Conservation (phyloP, 2,888 invertebrate genomes). For the Polylopha cassiicola region DNA sequence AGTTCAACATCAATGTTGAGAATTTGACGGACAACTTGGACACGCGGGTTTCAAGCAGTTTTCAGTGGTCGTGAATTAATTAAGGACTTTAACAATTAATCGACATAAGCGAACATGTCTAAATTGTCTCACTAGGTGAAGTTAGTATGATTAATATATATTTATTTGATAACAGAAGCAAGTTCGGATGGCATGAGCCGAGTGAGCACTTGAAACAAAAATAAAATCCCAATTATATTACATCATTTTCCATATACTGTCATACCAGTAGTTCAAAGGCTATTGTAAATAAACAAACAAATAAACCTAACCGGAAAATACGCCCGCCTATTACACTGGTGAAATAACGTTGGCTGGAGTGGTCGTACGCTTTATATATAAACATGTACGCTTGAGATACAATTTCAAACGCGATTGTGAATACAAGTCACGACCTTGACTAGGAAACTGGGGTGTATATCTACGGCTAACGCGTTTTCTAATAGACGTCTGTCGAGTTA, state of each 20-base stretch:
- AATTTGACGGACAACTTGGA: constrained; percentile 23
- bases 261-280: too few species aligned
- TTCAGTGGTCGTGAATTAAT: background rate
- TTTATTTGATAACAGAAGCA: too few species aligned
- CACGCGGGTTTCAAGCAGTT: constrained; percentile 1
- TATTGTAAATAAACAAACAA: constrained; percentile 1
- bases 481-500: constrained; percentile 13
- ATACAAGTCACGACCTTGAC: constrained; percentile 33
- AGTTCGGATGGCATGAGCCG: too few species aligned
- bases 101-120: too few species aligned
- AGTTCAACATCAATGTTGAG: constrained; percentile 35
- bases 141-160: too few species aligned
- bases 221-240: too few species aligned
- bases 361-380: background rate
- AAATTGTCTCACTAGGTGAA: too few species aligned
- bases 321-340: too few species aligned
- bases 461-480: constrained; percentile 31
- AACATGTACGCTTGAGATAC: constrained; percentile 23
- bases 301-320: background rate
- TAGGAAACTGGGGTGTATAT: constrained; percentile 34
- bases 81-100: too few species aligned
- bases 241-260: too few species aligned
- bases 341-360: background rate
- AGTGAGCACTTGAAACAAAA: too few species aligned
- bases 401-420: constrained; percentile 32